Percentiles rank a stretch among this genome's conserved stretches.
These are phyloP conservation scores for Stratiomys singularior DNA, from an alignment of 2,888 invertebrate species.

Conservation along the genomic window DNA sequence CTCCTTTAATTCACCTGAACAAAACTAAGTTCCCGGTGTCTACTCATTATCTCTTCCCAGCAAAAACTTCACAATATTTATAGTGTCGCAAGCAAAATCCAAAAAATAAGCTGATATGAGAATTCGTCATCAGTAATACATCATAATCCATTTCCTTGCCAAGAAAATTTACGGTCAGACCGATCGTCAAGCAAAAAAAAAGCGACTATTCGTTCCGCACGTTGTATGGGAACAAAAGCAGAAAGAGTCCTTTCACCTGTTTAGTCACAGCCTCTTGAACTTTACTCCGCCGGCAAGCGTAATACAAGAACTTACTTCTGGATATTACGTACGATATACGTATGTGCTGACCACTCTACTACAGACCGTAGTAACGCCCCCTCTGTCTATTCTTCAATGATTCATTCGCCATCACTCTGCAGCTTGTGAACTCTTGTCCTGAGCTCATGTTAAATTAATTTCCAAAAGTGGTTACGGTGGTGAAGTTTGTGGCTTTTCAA, in stretches of 20 bases:
- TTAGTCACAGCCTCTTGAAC: not conserved
- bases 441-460: constrained; percentile 35
- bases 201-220: not conserved
- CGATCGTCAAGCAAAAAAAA: not conserved
- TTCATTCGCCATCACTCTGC: not conserved
- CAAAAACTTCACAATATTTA: no score
- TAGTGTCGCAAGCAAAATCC: constrained; percentile 50
- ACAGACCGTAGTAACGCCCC: no score
- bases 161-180: no score
- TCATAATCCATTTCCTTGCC: no score
- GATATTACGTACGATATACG: not conserved
- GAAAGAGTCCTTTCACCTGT: no score
- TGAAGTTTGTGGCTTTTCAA: not conserved
- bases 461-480: constrained; percentile 30
- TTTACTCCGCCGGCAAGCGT: not conserved
- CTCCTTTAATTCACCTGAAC: not conserved
- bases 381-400: not conserved
- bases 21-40: not conserved
- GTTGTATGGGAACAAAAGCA: not conserved
- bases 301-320: not conserved
- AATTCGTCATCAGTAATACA: constrained; percentile 48
- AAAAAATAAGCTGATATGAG: constrained; percentile 49
- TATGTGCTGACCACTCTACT: not conserved
- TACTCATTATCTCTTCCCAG: no score
- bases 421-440: not conserved